A percentile compares a stretch with the other conserved stretches of the same genome.
These are phyloP conservation scores for Macrophya annulata DNA, from an alignment of 2,888 invertebrate species.

Conservation along the genomic window DNA sequence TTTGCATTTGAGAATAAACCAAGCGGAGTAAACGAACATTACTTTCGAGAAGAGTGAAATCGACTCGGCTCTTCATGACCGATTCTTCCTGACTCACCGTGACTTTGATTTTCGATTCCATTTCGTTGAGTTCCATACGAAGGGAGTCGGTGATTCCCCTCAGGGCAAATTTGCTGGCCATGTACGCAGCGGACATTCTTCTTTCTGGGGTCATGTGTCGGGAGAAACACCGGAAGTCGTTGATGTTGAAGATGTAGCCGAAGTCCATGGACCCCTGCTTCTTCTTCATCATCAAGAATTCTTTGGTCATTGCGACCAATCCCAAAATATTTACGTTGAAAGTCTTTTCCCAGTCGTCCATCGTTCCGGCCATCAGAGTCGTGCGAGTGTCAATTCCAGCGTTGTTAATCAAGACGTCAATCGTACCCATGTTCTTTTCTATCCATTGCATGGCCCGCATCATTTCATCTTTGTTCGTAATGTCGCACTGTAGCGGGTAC, in stretches of 20 bases:
- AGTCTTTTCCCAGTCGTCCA: conserved; percentile 65
- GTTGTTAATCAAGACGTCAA: conserved; percentile 83
- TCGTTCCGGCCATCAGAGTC: conserved; percentile 62
- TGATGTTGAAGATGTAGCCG: conserved; percentile 66
- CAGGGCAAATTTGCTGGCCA: conserved; percentile 79
- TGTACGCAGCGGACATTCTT: conserved; percentile 72
- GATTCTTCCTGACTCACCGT: conserved; percentile 66
- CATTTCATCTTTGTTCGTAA: conserved; percentile 81
- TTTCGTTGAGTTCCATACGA: conserved; percentile 77
- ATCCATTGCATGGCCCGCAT: conserved; percentile 80
- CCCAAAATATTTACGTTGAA: conserved; percentile 67
- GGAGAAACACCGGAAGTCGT: conserved; percentile 62
- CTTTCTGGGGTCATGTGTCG: conserved; percentile 53
- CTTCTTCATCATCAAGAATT: conserved; percentile 65
- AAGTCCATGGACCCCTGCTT: conserved; percentile 62
- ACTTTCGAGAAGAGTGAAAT: not conserved
- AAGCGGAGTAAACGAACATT: not conserved
- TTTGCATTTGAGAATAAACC: not conserved
- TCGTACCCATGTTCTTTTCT: conserved; percentile 79
- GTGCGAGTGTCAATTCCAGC: conserved; percentile 78
- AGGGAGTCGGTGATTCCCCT: conserved; percentile 79
- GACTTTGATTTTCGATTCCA: conserved; percentile 74
- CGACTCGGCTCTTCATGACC: not conserved
- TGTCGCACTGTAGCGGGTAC: conserved; percentile 80
- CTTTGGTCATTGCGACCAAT: conserved; percentile 63